Evolutionary conservation across 2,888 invertebrate genomes (phyloP), one percentile per base, ranked within the genome.

Genomic region (Idaea dimidiata): DNA sequence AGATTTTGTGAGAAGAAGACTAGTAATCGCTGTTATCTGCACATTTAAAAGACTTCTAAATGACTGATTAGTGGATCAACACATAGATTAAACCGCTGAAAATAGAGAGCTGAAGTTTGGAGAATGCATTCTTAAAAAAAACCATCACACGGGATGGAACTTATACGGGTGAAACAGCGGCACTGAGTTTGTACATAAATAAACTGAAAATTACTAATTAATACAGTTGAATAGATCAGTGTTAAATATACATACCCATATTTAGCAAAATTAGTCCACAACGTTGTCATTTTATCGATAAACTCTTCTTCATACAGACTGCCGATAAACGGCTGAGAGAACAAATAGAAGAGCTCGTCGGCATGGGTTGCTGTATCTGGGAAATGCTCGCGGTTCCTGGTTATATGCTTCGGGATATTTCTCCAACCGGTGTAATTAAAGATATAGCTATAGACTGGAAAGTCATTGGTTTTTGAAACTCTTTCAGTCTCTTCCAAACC

Each of bases 211-310:
- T 24, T 5, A 24, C 3, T 1, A 24, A 3, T 24, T 1, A 24
- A 24, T 24, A 24, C 24, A 24, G 43, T 14, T 43, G 24, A 24
- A 18, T 8, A 54, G 17, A 10, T 43, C 43, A 43, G 14, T 43
- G 43, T 43, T 7, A 43, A 43, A 43, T 59, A 43, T 59, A 73
- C 81, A 76, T 63, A 85, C 87, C 88, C 84, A 69, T 79, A 84
- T 73, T 90, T 89, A 0, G 88, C 89, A 65, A 90, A 90, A 65
- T 89, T 88, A 0, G 88, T 88, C 89, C 88, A 89, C 73, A 89
- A 60, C 0, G 84, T 83, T 0, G 86, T 80, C 72, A 89, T 73
- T 58, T 67, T 79, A 0, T 86, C 74, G 17, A 89, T 84, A 81
- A 88, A 88, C 43, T 77, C 66, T 5, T 63, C 67, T 62, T 89